Base-by-base conservation (phyloP, 2,888 invertebrate genomes). In the Acheta domesticus region DNA sequence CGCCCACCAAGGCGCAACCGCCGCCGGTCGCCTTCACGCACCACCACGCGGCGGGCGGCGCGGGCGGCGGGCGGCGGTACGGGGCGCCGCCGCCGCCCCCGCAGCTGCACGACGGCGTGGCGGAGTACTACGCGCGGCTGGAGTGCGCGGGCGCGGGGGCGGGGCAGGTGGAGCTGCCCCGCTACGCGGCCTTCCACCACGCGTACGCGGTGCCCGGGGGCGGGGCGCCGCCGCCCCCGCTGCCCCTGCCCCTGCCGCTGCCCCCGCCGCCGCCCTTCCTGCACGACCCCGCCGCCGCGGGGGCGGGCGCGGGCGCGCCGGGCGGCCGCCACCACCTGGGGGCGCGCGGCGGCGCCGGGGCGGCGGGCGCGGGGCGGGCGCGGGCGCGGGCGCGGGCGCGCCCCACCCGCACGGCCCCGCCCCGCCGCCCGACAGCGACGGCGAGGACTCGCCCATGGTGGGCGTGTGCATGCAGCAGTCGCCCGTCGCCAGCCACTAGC, bases 401-500 rank as follows among this genome's bases (percentile, higher is more conserved):
- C 62, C 62, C 62, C 14, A 19, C 16, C 16, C 16, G 62, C 14
- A n/a, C 62, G 62, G 62, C 14, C 16, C 16, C 16, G 62, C 14
- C 12, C 36, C 36, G 5, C 8, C 36, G 36, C 36, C 36, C 36
- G 83, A 73, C 73, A 86, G 83, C 88, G 90, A 90, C 83, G 87
- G 91, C 83, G 92, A 93, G 84, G 93, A 93, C 85, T 93, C 93
- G 85, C 93, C 94, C 83, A 94, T 96, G 94, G 93, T 96, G 85
- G 94, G 93, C 83, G 95, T 95, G 84, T 95, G 96, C 89, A 93
- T 95, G 86, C 94, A 95, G 88, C 96, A 96, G 89, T 95, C 94
- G 89, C 96, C 96, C 85, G 96, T 96, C 86, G 96, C 94, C 87
- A 96, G 96, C 87, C 96, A 96, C 88, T 93, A 85, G 84, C 84